These are phyloP conservation scores for Pseudanteris insignis DNA, from an alignment of 2,888 invertebrate species.

Conservation along the genomic window DNA sequence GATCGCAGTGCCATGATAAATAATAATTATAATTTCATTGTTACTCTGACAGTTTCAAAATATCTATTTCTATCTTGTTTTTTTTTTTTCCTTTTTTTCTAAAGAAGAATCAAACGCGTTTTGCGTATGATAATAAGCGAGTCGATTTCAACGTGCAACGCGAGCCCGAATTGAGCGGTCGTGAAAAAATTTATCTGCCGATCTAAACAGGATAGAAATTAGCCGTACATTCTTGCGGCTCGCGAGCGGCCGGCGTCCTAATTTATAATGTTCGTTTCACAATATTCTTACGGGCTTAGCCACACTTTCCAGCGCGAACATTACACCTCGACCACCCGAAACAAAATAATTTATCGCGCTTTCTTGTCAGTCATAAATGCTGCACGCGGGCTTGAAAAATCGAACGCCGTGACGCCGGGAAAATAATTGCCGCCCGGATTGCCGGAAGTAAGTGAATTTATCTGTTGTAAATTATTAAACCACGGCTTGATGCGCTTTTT, in stretches of 20 bases:
- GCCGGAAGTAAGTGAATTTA: constrained; percentile 33
- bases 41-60: too few relatives aligned
- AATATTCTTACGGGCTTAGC: constrained; percentile 22
- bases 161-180: too few relatives aligned
- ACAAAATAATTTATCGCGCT: constrained; percentile 31
- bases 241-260: constrained; percentile 23
- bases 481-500: constrained; percentile 14
- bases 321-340: constrained; percentile 22
- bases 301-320: constrained; percentile 20
- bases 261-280: constrained; percentile 35
- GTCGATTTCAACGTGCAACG: too few relatives aligned
- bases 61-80: too few relatives aligned
- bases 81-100: too few relatives aligned
- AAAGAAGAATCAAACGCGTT: too few relatives aligned
- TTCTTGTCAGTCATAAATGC: constrained; percentile 37
- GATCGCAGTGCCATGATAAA: too few relatives aligned
- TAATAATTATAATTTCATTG: too few relatives aligned
- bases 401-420: too few relatives aligned
- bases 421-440: too few relatives aligned
- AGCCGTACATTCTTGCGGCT: constrained; percentile 28
- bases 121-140: too few relatives aligned
- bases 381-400: too few relatives aligned
- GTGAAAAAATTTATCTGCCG: constrained; percentile 20
- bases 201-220: constrained; percentile 35
- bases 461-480: constrained; percentile 30